Conservation (phyloP, 2,888 invertebrate genomes). For the Pharmacophagus antenor region DNA sequence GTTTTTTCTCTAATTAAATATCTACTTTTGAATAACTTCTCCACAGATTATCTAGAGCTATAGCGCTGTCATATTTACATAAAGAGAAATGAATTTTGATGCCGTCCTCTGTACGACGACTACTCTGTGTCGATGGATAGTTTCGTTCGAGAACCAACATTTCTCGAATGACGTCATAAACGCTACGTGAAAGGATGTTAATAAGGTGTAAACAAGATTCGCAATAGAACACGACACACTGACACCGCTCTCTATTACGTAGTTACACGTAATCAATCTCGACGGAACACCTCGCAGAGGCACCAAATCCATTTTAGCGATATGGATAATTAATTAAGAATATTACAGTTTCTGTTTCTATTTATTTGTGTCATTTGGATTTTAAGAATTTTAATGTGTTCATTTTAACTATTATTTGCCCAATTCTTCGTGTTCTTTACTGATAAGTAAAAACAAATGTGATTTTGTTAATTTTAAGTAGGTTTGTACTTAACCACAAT, state of each 20-base stretch:
- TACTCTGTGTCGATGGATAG: neutral
- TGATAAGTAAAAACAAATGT: no score
- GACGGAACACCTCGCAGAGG: constrained; percentile 9
- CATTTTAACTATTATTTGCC: no score
- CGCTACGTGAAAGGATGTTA: constrained; percentile 29
- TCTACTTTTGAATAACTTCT: no score
- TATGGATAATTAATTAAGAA: neutral
- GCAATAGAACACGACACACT: constrained; percentile 36
- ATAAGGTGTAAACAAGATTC: constrained; percentile 35
- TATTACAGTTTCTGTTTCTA: neutral
- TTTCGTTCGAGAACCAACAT: constrained; percentile 8
- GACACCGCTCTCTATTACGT: constrained; percentile 44
- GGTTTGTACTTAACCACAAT: no score
- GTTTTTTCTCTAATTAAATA: no score
- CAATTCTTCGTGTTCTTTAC: no score
- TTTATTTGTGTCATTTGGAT: neutral
- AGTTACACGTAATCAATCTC: constrained; percentile 22
- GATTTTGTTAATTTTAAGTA: no score
- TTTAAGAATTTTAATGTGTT: no score
- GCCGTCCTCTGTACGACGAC: neutral
- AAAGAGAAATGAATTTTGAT: neutral
- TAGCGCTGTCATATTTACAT: no score
- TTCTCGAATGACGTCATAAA: constrained; percentile 22
- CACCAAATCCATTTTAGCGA: neutral
- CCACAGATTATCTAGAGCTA: no score